Conservation (phyloP, 30 jellyfish, hydroid and myxozoan genomes). For the Chrysaora quinquecirrha region DNA sequence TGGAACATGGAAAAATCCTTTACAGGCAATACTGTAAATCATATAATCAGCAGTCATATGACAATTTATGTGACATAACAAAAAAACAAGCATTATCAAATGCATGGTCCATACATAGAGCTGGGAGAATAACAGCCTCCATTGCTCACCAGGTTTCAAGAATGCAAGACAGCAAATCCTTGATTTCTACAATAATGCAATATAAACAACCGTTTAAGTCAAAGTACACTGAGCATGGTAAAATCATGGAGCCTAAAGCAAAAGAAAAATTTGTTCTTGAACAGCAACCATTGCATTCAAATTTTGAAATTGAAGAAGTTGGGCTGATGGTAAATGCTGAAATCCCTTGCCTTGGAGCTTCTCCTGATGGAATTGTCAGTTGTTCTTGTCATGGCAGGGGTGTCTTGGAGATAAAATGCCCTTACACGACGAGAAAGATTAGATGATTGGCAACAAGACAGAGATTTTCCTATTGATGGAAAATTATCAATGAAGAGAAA, state of each 20-base stretch:
- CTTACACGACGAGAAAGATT: neutral
- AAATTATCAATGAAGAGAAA: neutral
- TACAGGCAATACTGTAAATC: neutral
- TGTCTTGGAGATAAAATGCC: neutral
- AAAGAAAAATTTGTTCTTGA: too few relatives aligned
- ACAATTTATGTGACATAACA: neutral
- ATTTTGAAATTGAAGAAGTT: neutral
- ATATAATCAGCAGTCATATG: neutral
- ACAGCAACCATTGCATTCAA: too few relatives aligned
- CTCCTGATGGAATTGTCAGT: constrained; percentile 4
- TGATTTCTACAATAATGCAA: constrained; percentile 13
- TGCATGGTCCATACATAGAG: constrained; percentile 9
- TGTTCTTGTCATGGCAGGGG: constrained; percentile 3
- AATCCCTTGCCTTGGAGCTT: constrained; percentile 5
- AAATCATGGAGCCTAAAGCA: neutral
- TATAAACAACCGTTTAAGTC: neutral
- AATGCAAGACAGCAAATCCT: constrained; percentile 20
- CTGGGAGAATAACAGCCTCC: constrained; percentile 27
- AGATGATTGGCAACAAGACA: constrained; percentile 2
- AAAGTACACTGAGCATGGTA: constrained; percentile 1
- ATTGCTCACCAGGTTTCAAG: constrained; percentile 7
- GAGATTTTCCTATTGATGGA: constrained; percentile 1
- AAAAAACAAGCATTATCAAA: constrained; percentile 8
- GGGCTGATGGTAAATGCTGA: constrained; percentile 5
- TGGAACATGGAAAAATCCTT: constrained; percentile 3